Evolutionary conservation across 2,797 vertebrate species (phyloP).

Genomic region (Meriones psammophilus): DNA sequence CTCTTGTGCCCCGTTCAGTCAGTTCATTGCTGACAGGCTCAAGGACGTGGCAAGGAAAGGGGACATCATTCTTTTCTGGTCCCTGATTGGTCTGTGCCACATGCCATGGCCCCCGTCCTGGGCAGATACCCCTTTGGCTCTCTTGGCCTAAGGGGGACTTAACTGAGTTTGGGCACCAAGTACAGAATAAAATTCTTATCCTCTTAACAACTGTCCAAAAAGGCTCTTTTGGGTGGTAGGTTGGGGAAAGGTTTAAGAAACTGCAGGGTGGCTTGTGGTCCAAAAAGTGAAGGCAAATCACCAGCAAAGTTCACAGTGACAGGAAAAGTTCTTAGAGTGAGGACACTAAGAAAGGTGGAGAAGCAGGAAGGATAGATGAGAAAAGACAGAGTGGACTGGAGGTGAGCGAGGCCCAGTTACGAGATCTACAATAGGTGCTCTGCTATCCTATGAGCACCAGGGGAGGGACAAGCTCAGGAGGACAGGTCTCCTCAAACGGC

Average conservation of each 20-base stretch:
- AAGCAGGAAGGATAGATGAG: not conserved
- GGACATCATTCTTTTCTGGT: slow-evolving; percentile 61
- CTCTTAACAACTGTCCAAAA: slow-evolving; percentile 67
- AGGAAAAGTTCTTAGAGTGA: slow-evolving; percentile 72
- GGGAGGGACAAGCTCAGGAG: slow-evolving; percentile 28
- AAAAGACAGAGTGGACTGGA: not conserved
- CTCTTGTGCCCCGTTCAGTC: not conserved
- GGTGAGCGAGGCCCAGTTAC: slow-evolving; percentile 27
- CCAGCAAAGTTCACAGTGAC: slow-evolving; percentile 79
- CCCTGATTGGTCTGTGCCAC: slow-evolving; percentile 71
- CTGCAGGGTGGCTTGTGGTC: slow-evolving; percentile 64
- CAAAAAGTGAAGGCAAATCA: slow-evolving; percentile 54
- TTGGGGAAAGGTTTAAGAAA: slow-evolving; percentile 68
- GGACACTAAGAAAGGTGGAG: slow-evolving; percentile 19
- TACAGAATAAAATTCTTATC: slow-evolving; percentile 72
- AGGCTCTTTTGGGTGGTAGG: slow-evolving; percentile 9
- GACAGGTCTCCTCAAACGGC: slow-evolving; percentile 29
- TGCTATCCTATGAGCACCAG: slow-evolving; percentile 64
- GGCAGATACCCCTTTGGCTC: slow-evolving; percentile 52
- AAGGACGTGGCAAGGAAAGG: not conserved
- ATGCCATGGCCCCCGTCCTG: slow-evolving; percentile 47
- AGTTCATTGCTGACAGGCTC: slow-evolving; percentile 5
- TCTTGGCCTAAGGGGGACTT: slow-evolving; percentile 49
- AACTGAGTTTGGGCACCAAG: slow-evolving; percentile 66
- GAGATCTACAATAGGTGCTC: slow-evolving; percentile 59